Evolutionary conservation across 2,113 vertebrate species (phyloP), one percentile per base, ranked within the genome.

Genomic region (Pterocles burchelli): DNA sequence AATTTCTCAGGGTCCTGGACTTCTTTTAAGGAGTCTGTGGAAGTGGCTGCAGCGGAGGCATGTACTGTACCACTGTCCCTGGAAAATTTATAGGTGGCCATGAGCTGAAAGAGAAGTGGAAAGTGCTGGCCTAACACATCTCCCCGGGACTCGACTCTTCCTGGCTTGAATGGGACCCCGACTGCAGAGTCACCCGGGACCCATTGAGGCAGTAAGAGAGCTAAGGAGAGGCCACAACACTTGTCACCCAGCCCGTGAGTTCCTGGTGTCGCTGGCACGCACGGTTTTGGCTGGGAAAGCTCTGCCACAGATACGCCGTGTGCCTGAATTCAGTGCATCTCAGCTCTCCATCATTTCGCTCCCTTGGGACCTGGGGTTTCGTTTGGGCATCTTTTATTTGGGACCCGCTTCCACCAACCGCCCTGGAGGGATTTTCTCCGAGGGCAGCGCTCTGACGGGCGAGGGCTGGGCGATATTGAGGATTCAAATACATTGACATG

Each of bases 81-180:
- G 63, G 86, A 29, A 81, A 84, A 96, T 96, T 92, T 89, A 89
- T 94, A 11, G 89, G 55, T 62, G 86, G 84, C 63, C 93, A 4
- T 2, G 79, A 43, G 43, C 91, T 92, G 91, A 96, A 96, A 96
- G 93, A 71, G 80, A 62, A 92, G 86, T 18, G 91, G 63, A 4
- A 66, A 91, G 36, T 34, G 91, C 68, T 77, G 85, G 92, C 92
- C 83, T 76, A 61, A 46, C 68, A 55, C 75, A 67, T 2, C 76
- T 70, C 86, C 71, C 55, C 0, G 8, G 72, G 96, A 26, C 71
- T n/a, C 3, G 5, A 7, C 48, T 77, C 92, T 48, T 91, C 92
- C 91, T 91, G 87, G 19, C 90, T 26, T 86, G 82, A 46, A 58
- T 54, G 82, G 62, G 92, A 65, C 67, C 75, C 25, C 7, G 88